Percentiles rank a stretch among this genome's conserved stretches.
Conservation (phyloP, 2,888 invertebrate species). For the Lepidocyrtinus sp. region DNA sequence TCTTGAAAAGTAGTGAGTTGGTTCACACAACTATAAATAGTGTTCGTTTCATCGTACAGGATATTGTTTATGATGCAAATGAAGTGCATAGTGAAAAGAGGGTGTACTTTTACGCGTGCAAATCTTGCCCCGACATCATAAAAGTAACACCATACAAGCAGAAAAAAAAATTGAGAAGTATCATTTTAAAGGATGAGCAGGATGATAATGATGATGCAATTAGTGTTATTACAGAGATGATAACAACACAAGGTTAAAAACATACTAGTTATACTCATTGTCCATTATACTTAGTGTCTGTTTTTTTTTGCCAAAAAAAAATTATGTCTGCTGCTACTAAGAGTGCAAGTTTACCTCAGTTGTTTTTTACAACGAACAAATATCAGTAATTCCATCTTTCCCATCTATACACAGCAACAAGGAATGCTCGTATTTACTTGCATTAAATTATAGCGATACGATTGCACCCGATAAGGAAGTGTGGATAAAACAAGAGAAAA, state of each 20-base stretch:
- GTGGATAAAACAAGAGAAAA: slow-evolving; percentile 12
- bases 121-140: slow-evolving; percentile 15
- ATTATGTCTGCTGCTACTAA: too few relatives aligned
- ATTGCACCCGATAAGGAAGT: background rate
- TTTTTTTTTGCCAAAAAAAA: too few relatives aligned
- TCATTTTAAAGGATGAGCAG: slow-evolving; percentile 14
- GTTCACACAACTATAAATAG: slow-evolving; percentile 12
- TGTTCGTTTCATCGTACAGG: background rate
- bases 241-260: slow-evolving; percentile 36
- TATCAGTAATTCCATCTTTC: background rate
- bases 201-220: slow-evolving; percentile 39
- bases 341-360: too few relatives aligned
- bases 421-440: slow-evolving; percentile 18
- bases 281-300: too few relatives aligned
- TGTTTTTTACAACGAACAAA: too few relatives aligned
- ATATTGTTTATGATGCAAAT: slow-evolving; percentile 25
- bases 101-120: slow-evolving; percentile 40
- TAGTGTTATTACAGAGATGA: slow-evolving; percentile 51
- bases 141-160: slow-evolving; percentile 18
- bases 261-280: background rate
- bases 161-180: slow-evolving; percentile 14
- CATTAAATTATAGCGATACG: background rate
- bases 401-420: background rate
- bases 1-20: background rate
- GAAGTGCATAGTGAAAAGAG: slow-evolving; percentile 24